These are phyloP conservation scores for Cheilosia soror DNA, from an alignment of 2,888 invertebrate species.

Conservation along the genomic window DNA sequence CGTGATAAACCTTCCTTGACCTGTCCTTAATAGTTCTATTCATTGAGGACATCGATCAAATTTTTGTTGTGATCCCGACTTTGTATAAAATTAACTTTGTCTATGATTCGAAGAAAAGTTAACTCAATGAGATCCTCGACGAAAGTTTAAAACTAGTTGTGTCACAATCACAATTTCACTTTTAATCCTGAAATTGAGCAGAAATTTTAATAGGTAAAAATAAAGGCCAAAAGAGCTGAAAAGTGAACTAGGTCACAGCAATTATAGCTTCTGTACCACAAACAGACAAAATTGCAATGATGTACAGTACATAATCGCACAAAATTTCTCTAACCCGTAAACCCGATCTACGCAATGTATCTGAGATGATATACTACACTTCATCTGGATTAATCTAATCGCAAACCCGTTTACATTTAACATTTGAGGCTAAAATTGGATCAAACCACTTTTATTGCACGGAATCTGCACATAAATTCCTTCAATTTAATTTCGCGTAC, in stretches of 20 bases:
- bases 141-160: neutral
- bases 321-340: neutral
- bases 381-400: constrained; percentile 51
- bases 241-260: neutral
- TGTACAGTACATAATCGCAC: neutral
- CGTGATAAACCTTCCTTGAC: too few relatives aligned
- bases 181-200: neutral
- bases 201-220: neutral
- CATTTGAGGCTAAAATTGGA: constrained; percentile 58
- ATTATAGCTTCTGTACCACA: neutral
- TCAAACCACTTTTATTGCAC: constrained; percentile 70
- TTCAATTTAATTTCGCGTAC: constrained; percentile 57
- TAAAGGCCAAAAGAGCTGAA: neutral
- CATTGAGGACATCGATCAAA: too few relatives aligned
- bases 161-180: neutral
- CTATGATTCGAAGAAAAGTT: too few relatives aligned
- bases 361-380: constrained; percentile 6
- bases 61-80: too few relatives aligned
- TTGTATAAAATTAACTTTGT: too few relatives aligned
- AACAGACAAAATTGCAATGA: neutral
- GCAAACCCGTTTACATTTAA: constrained; percentile 50
- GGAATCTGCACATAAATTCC: constrained; percentile 50
- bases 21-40: too few relatives aligned
- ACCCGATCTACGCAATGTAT: constrained; percentile 22
- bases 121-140: too few relatives aligned